Percentiles rank a stretch among this genome's conserved stretches.
phyloP scores from a whole-genome alignment of 2,797 vertebrate genomes.

The Hyperoplus immaculatus region DNA sequence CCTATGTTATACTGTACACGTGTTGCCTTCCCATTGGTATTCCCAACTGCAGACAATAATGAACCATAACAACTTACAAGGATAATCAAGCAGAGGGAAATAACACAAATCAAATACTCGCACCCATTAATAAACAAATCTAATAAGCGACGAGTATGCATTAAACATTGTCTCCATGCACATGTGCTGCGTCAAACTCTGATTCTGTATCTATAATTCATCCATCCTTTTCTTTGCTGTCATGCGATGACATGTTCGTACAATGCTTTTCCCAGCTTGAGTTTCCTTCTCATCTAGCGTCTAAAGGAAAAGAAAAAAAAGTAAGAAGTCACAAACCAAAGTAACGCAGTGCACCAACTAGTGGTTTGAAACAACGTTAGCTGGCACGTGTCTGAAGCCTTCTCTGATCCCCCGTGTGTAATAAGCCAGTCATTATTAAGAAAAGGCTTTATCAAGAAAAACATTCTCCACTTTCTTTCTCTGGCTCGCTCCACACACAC shows the following conservation, averaged over 20 bases:
- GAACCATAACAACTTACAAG: background rate
- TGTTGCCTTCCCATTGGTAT: background rate
- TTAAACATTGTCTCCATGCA: constrained; percentile 10
- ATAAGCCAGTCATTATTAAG: background rate
- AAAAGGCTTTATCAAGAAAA: constrained; percentile 15
- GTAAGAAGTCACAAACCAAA: no score
- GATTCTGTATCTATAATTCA: constrained; percentile 24
- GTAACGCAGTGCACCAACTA: background rate
- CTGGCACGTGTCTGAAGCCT: background rate
- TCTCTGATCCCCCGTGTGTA: background rate
- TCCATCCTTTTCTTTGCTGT: constrained; percentile 12
- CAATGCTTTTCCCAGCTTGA: background rate
- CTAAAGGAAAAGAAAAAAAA: background rate
- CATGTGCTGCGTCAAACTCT: background rate
- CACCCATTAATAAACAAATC: constrained; percentile 14
- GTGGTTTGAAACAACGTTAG: background rate
- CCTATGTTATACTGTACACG: background rate
- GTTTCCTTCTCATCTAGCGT: constrained; percentile 18
- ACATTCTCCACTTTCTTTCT: background rate
- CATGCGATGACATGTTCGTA: constrained; percentile 19
- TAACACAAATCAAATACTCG: background rate
- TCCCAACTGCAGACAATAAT: background rate
- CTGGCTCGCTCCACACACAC: background rate
- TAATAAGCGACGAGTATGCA: constrained; percentile 15
- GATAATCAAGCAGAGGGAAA: background rate